phyloP scores from a whole-genome alignment of 2,113 vertebrate genomes.

The Lagopus muta region DNA sequence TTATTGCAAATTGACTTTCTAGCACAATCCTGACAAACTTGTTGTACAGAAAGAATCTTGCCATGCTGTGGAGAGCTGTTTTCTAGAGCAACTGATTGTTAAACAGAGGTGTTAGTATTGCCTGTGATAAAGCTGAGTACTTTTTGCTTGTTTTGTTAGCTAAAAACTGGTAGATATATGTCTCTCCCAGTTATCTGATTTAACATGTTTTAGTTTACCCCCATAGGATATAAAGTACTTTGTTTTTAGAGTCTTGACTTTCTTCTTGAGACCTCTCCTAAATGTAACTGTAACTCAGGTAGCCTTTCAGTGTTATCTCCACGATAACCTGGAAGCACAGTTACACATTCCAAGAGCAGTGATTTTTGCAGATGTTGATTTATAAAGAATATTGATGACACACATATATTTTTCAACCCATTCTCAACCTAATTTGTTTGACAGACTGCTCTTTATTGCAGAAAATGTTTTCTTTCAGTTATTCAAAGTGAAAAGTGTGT shows the following conservation, averaged over 20 bases:
- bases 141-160: neutral
- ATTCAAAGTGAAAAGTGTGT: neutral
- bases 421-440: neutral
- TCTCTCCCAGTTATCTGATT: neutral
- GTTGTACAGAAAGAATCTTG: neutral
- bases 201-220: neutral
- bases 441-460: neutral
- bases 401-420: no score
- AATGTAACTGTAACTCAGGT: neutral
- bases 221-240: neutral
- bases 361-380: neutral
- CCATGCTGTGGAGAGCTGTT: neutral
- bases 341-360: neutral
- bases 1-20: neutral
- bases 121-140: neutral
- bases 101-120: neutral
- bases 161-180: neutral
- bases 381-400: neutral
- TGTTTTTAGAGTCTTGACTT: neutral
- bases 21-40: neutral
- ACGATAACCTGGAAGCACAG: neutral
- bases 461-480: neutral
- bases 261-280: neutral
- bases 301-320: neutral
- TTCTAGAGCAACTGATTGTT: neutral